Base-by-base conservation (phyloP, 2,888 invertebrate genomes). In the Campaea margaritaria region DNA sequence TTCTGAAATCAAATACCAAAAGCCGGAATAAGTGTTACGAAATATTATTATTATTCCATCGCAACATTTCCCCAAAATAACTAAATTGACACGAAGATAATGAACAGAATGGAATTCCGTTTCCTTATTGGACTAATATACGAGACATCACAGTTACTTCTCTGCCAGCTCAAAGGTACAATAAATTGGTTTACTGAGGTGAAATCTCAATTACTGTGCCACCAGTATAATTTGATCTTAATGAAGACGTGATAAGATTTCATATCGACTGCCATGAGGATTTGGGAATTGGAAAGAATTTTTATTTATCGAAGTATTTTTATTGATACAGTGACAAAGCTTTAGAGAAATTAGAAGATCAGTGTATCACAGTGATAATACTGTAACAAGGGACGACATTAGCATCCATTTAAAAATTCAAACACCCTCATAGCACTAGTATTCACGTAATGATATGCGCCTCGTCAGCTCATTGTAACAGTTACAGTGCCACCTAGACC, bases 61-160 rank as follows among this genome's bases (percentile, higher is more conserved):
- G 39, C 31, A 41, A 41, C 28, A 48, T 34, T 54, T 39, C 39
- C 9, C 53, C 39, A 12, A 48, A 61, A 61, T 61, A 72, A 69
- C 51, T 51, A 39, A 58, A 62, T 63, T 53, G 55, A 49, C 54
- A 51, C 28, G 60, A 68, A 72, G 72, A 74, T 74, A 74, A 73
- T 73, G 74, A 70, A 74, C 73, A 72, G 70, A 82, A 75, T 74
- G 70, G 70, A 74, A 76, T 74, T 76, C 70, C 69, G 67, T 64
- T 72, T 68, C 75, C 68, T 79, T 78, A 81, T 81, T 80, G 72
- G 75, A 79, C 81, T 82, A 78, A 76, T 76, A 69, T 73, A 69
- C 69, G 72, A 75, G 78, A 73, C 73, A 75, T 77, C 74, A 74
- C 73, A 73, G 75, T 78, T 77, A 76, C 76, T 74, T 74, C 75